Evolutionary conservation across 1,140 invertebrate species (phyloP).

Genomic region (Tetranychus urticae): DNA sequence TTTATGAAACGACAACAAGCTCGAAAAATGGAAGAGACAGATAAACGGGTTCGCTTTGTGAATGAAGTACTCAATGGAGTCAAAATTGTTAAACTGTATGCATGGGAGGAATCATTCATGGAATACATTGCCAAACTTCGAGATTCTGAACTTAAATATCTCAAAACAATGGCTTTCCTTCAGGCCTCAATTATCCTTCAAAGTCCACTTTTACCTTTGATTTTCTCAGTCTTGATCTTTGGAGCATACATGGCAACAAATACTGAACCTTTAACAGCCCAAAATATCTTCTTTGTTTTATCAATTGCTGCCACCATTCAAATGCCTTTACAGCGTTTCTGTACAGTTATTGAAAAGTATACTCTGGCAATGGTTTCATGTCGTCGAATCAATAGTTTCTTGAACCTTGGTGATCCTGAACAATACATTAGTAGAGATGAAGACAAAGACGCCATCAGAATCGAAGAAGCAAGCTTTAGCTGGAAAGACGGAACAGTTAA

Average conservation of each 20-base stretch:
- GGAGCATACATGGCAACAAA: neutral
- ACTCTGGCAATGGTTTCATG: constrained; percentile 44
- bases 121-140: constrained; percentile 8
- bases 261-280: neutral
- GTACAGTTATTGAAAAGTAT: too few relatives aligned
- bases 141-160: neutral
- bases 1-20: constrained; percentile 23
- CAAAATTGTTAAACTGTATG: constrained; percentile 16
- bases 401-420: constrained; percentile 42
- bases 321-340: too few relatives aligned
- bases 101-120: constrained; percentile 16
- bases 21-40: constrained; percentile 19
- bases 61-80: constrained; percentile 20
- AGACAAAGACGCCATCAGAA: neutral
- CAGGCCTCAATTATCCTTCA: neutral
- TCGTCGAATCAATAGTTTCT: constrained; percentile 62
- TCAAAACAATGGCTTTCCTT: neutral
- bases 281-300: too few relatives aligned
- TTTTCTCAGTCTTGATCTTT: neutral
- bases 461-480: constrained; percentile 5
- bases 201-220: neutral
- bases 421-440: constrained; percentile 3
- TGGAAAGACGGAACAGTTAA: constrained; percentile 1
- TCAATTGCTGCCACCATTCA: too few relatives aligned
- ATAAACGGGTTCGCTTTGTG: constrained; percentile 19